Evolutionary conservation across 2,797 vertebrate species (phyloP), one percentile per base, ranked within the genome.

Genomic region (Eutrigla gurnardus): DNA sequence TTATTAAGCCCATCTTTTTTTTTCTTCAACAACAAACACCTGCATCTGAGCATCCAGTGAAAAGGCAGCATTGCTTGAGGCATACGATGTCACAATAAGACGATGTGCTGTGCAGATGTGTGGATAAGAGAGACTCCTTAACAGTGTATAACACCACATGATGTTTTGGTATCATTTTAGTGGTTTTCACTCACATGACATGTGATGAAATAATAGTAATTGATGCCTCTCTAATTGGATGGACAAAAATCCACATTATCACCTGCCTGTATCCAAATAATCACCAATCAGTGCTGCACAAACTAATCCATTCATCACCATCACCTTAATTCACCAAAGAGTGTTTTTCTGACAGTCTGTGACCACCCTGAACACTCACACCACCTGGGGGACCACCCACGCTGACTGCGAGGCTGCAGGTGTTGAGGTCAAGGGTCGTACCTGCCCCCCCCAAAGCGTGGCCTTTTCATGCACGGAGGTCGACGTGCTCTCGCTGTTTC

Each of bases 331-430:
- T 15, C 64, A 35, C n/a, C n/a, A 7, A 0, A 15, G 45, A 12
- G 36, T 46, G 50, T 71, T 78, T 71, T 59, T 64, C 66, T 43
- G 37, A 50, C 43, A 8, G 47, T 36, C 17, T 14, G 9, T 7
- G 73, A 86, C 83, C 74, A 80, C 83, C 81, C 52, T 7, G 52
- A 43, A 60, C 59, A 37, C 52, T 42, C 40, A 13, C 55, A 40
- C 70, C 81, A 77, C 77, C 83, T 80, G 71, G 62, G 25, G 42
- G 84, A 87, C 84, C 89, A 84, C 86, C 81, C 45, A 75, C 55
- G 52, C 35, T 7, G 71, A 50, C 52, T 37, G 42, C 0, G 4
- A 68, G 17, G 7, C 64, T 68, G 68, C 83, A 87, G 81, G 83
- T 88, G 85, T 78, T 49, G 61, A 49, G 80, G 78, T 85, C 69